Percentiles rank a stretch among this genome's conserved stretches.
Conservation (phyloP, 2,888 invertebrate species). For the Pseudanteris insignis region DNA sequence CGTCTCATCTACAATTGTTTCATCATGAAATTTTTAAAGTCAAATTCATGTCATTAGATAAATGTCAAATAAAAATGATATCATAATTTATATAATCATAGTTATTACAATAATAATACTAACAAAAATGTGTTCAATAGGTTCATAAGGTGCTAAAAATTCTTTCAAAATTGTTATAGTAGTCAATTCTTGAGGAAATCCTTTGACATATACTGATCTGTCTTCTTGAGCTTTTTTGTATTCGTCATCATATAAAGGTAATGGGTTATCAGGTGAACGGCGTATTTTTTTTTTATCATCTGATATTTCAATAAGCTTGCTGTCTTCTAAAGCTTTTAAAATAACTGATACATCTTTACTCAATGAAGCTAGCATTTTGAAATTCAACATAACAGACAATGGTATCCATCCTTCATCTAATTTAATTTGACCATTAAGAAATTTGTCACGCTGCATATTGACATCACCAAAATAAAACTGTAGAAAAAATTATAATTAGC, state of each 20-base stretch:
- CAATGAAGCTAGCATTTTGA: conserved; percentile 84
- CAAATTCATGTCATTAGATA: no score
- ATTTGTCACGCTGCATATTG: conserved; percentile 92
- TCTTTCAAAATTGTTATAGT: conserved; percentile 77
- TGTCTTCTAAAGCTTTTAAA: conserved; percentile 77
- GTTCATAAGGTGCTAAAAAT: conserved; percentile 77
- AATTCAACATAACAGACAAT: conserved; percentile 82
- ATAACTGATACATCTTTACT: conserved; percentile 77
- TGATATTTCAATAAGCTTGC: conserved; percentile 72
- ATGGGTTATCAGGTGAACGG: conserved; percentile 75
- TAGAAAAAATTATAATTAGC: no score
- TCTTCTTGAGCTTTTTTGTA: conserved; percentile 79
- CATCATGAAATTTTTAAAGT: conserved; percentile 7
- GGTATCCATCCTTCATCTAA: conserved; percentile 93
- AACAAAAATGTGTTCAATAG: conserved; percentile 64
- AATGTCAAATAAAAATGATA: neutral
- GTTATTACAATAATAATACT: conserved; percentile 48
- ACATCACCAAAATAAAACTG: conserved; percentile 87
- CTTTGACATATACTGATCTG: conserved; percentile 88
- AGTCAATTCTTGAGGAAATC: conserved; percentile 76
- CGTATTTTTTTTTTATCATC: conserved; percentile 79
- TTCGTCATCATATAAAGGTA: conserved; percentile 87
- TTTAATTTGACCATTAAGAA: conserved; percentile 85
- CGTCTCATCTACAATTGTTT: conserved; percentile 66
- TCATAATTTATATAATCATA: neutral